Conservation (phyloP, 2,888 invertebrate genomes). For the Tachina grossa region DNA sequence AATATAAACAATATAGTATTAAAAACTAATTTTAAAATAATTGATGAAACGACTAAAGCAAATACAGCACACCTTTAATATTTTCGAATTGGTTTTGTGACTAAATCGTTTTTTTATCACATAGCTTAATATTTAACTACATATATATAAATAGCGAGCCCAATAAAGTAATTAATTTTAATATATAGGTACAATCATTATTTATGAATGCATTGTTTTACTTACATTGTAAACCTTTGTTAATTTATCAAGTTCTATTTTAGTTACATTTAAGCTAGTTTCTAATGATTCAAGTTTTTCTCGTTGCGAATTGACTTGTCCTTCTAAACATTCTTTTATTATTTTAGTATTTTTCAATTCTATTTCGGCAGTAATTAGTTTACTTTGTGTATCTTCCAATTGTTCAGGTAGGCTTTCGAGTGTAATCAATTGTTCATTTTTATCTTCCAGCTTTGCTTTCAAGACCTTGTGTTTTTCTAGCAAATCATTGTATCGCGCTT, state of each 20-base stretch:
- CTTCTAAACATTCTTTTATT: slow-evolving; percentile 78
- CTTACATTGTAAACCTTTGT: slow-evolving; percentile 76
- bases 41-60: no score
- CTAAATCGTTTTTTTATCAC: no score
- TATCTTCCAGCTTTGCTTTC: slow-evolving; percentile 84
- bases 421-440: slow-evolving; percentile 83
- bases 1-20: no score
- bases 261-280: slow-evolving; percentile 76
- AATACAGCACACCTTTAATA: no score
- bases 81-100: no score
- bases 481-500: slow-evolving; percentile 86
- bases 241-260: slow-evolving; percentile 77
- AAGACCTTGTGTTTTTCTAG: slow-evolving; percentile 85
- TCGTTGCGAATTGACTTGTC: slow-evolving; percentile 77
- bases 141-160: not conserved
- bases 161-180: no score
- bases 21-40: no score
- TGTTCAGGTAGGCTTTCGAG: slow-evolving; percentile 84
- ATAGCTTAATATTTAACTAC: no score
- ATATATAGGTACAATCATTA: not conserved
- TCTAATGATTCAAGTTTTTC: slow-evolving; percentile 78
- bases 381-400: slow-evolving; percentile 83
- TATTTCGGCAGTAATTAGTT: slow-evolving; percentile 78
- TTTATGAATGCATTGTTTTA: slow-evolving; percentile 1
- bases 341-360: slow-evolving; percentile 76